phyloP scores from a whole-genome alignment of 2,888 invertebrate genomes.

The Cremastinae sp. region DNA sequence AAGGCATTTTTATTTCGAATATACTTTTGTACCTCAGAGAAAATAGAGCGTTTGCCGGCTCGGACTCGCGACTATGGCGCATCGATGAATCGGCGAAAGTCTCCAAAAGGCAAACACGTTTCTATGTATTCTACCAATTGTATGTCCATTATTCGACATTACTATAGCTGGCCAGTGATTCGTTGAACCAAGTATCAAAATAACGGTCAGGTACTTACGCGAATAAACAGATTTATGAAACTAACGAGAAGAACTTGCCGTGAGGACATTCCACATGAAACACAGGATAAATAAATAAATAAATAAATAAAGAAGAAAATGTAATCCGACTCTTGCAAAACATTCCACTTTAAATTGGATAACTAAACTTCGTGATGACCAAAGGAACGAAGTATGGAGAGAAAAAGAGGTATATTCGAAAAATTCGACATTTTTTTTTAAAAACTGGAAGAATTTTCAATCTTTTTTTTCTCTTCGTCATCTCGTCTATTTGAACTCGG shows the following conservation, averaged over 20 bases:
- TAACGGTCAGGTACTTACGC: conserved; percentile 71
- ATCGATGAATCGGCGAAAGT: conserved; percentile 39
- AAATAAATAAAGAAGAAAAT: conserved; percentile 54
- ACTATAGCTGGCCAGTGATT: conserved; percentile 71
- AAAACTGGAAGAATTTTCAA: neutral
- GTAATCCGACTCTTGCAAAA: conserved; percentile 69
- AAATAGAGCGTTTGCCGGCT: conserved; percentile 31
- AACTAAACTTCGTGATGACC: conserved; percentile 58
- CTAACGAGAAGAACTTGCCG: conserved; percentile 62
- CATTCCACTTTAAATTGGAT: conserved; percentile 70
- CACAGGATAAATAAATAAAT: conserved; percentile 2
- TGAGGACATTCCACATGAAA: conserved; percentile 72
- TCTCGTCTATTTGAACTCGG: conserved; percentile 27
- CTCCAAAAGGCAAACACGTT: conserved; percentile 45
- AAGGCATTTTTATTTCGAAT: conserved; percentile 55
- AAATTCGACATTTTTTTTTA: conserved; percentile 2
- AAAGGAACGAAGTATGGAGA: conserved; percentile 58
- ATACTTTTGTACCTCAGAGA: conserved; percentile 61
- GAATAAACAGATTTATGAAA: conserved; percentile 69
- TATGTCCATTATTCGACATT: conserved; percentile 68
- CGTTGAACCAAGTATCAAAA: conserved; percentile 40
- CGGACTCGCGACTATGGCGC: conserved; percentile 9
- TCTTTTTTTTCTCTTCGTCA: neutral
- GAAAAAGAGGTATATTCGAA: neutral
- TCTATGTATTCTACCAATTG: conserved; percentile 67